Percentiles rank a stretch among this genome's conserved stretches.
Conservation (phyloP, 2,797 vertebrate genomes). For the Coilia nasus region DNA sequence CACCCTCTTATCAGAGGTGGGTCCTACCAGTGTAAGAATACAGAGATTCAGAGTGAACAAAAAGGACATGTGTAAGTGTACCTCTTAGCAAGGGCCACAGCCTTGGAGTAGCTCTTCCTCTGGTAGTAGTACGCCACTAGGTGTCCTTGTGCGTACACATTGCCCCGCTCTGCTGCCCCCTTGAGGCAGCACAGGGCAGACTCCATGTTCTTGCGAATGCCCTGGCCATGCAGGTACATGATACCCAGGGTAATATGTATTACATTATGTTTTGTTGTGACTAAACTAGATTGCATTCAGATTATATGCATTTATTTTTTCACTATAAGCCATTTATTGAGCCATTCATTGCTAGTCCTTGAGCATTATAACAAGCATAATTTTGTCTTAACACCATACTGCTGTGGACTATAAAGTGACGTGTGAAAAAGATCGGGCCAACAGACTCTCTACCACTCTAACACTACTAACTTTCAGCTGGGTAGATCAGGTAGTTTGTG, state of each 20-base stretch:
- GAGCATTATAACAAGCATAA: too few relatives aligned
- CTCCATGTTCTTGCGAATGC: slow-evolving; percentile 59
- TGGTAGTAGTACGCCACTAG: slow-evolving; percentile 78
- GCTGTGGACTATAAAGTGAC: too few relatives aligned
- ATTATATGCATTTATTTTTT: too few relatives aligned
- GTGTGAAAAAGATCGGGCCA: too few relatives aligned
- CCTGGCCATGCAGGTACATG: slow-evolving; percentile 79
- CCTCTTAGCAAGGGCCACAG: slow-evolving; percentile 73
- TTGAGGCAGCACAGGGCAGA: slow-evolving; percentile 72
- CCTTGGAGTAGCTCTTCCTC: slow-evolving; percentile 75
- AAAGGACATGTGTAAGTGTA: slow-evolving; percentile 42
- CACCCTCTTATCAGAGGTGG: too few relatives aligned
- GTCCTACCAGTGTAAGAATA: too few relatives aligned
- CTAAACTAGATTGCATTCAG: too few relatives aligned
- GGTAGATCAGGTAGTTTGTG: not conserved
- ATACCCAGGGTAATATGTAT: slow-evolving; percentile 65
- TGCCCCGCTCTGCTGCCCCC: slow-evolving; percentile 76
- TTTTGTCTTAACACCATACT: too few relatives aligned
- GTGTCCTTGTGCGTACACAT: slow-evolving; percentile 76
- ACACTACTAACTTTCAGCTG: too few relatives aligned
- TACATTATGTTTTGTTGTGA: not conserved
- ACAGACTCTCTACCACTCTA: too few relatives aligned
- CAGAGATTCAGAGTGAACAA: not conserved
- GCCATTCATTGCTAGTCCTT: too few relatives aligned
- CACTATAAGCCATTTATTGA: too few relatives aligned